These are phyloP conservation scores for Aldabrachelys gigantea DNA, from an alignment of 2,113 vertebrate species.

Conservation along the genomic window DNA sequence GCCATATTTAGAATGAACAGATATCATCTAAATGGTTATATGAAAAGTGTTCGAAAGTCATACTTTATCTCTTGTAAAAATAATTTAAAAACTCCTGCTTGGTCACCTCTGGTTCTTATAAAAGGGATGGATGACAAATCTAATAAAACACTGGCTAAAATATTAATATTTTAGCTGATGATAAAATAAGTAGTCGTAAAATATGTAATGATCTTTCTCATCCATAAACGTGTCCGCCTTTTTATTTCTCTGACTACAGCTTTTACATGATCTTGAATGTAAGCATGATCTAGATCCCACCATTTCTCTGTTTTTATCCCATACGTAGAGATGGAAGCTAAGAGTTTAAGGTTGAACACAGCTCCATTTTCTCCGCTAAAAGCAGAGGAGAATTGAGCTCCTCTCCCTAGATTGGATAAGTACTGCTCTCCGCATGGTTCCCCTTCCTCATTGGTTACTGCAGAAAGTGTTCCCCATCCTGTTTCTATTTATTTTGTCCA, in stretches of 20 bases:
- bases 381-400: rapidly evolving
- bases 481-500: not conserved
- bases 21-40: not conserved
- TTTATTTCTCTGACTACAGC: not conserved
- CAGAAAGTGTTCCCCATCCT: not conserved
- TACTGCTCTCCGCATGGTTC: not conserved
- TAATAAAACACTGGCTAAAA: not conserved
- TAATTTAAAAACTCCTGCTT: not conserved
- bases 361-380: not conserved
- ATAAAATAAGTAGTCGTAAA: not conserved
- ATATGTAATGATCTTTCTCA: not conserved
- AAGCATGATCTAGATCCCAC: rapidly evolving
- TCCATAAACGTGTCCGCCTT: not conserved
- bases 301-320: rapidly evolving
- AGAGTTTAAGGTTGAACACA: not conserved
- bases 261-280: not conserved
- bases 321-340: not conserved
- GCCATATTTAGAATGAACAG: not conserved
- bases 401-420: rapidly evolving
- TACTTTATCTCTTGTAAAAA: not conserved
- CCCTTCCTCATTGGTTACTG: not conserved
- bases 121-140: not conserved
- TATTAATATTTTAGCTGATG: not conserved
- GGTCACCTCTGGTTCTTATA: not conserved
- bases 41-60: not conserved